Conservation (phyloP, 2,888 invertebrate species). For the Lasius platythorax region DNA sequence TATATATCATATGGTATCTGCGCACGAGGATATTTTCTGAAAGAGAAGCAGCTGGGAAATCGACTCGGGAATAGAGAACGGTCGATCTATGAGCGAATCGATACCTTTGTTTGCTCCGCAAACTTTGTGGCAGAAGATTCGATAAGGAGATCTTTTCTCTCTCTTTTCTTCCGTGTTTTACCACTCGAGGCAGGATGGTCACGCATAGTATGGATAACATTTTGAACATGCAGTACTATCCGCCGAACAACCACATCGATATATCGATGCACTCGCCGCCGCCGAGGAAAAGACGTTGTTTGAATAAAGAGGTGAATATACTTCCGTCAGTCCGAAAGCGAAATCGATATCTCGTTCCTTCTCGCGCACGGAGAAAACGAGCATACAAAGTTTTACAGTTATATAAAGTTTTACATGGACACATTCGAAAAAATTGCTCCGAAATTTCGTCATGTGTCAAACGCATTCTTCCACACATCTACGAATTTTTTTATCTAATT, state of each 20-base stretch:
- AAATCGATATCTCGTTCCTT: slow-evolving; percentile 44
- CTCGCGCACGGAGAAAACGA: neutral
- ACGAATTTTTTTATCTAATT: neutral
- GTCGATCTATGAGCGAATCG: neutral
- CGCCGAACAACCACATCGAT: slow-evolving; percentile 77
- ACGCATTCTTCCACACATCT: neutral
- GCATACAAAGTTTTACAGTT: no score
- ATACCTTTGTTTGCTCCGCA: neutral
- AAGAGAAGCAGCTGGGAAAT: neutral
- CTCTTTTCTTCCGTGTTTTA: neutral
- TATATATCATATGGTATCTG: no score
- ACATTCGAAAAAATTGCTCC: neutral
- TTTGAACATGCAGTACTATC: slow-evolving; percentile 84
- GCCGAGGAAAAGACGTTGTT: slow-evolving; percentile 82
- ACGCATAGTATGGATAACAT: slow-evolving; percentile 85
- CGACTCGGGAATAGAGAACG: neutral
- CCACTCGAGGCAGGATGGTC: slow-evolving; percentile 78
- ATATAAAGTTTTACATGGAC: neutral
- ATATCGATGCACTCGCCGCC: slow-evolving; percentile 77
- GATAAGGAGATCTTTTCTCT: neutral
- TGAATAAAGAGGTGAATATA: slow-evolving; percentile 83
- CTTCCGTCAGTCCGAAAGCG: slow-evolving; percentile 2
- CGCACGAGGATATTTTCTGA: neutral
- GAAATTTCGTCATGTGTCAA: neutral
- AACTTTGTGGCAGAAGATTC: neutral